A percentile compares a stretch with the other conserved stretches of the same genome.
Evolutionary conservation across 2,888 invertebrate species (phyloP).

Genomic region (Orthosia gracilis): DNA sequence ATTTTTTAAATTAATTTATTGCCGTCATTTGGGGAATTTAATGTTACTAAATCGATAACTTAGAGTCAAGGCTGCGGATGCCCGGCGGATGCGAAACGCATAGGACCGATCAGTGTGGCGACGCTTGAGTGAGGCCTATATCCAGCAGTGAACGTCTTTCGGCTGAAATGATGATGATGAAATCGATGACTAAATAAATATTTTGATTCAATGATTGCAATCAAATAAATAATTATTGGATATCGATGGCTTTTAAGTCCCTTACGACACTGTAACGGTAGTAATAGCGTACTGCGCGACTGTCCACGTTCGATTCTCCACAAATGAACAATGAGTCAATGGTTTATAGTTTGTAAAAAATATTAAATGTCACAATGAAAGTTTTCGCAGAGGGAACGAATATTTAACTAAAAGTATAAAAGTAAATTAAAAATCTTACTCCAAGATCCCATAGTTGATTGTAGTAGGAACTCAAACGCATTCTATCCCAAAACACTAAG

Average conservation of each 20-base stretch:
- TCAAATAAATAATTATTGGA: background rate
- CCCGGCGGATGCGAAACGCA: no score
- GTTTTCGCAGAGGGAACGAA: accelerated
- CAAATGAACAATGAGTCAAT: background rate
- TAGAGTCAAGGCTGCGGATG: no score
- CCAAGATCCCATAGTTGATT: constrained; percentile 78
- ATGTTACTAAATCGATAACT: background rate
- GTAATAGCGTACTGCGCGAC: background rate
- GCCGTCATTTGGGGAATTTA: background rate
- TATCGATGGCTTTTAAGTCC: background rate
- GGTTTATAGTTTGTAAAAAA: background rate
- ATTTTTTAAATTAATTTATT: background rate
- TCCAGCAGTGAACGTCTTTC: no score
- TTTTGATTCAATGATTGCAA: background rate
- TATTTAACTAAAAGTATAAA: background rate
- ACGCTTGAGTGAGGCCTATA: no score
- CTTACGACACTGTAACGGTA: background rate
- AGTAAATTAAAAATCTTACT: constrained; percentile 69
- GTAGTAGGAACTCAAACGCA: constrained; percentile 76
- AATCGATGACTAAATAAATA: background rate
- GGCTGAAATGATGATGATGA: no score
- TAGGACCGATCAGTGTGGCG: no score
- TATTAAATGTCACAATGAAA: background rate
- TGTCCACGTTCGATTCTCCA: constrained; percentile 25
- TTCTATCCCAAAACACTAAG: constrained; percentile 50